Conservation (phyloP, 1,140 invertebrate species). For the Drosophila bocki region DNA sequence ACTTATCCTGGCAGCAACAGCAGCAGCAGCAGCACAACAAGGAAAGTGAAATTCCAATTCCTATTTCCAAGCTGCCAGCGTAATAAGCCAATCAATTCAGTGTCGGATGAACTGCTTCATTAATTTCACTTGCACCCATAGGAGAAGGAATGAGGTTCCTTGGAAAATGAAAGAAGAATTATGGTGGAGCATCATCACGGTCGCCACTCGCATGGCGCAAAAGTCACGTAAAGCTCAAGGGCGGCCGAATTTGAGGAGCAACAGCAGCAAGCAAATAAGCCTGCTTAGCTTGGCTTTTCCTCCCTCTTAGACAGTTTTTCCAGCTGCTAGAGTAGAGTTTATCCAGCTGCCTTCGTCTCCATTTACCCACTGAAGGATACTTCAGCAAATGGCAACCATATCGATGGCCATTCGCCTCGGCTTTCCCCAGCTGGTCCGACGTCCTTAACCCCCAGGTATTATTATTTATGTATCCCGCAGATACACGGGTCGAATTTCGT, state of each 20-base stretch:
- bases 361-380: constrained; percentile 50
- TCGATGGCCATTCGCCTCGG: constrained; percentile 51
- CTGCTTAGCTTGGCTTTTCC: constrained; percentile 48
- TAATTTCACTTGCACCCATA: constrained; percentile 67
- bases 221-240: constrained; percentile 68
- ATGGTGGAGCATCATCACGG: constrained; percentile 36
- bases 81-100: constrained; percentile 83
- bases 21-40: background rate
- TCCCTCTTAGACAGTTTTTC: constrained; percentile 6
- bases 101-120: constrained; percentile 83
- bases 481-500: constrained; percentile 35
- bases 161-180: constrained; percentile 43
- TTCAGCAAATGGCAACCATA: constrained; percentile 54
- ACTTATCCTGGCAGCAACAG: constrained; percentile 32
- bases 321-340: background rate
- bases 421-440: constrained; percentile 11
- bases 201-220: constrained; percentile 59
- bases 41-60: constrained; percentile 36
- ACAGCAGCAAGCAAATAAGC: constrained; percentile 54
- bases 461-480: constrained; percentile 74
- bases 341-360: background rate
- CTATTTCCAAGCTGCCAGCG: constrained; percentile 57
- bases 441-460: constrained; percentile 24
- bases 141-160: background rate
- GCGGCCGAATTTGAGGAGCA: constrained; percentile 7